These are phyloP conservation scores for Periphyllus acericola DNA, from an alignment of 2,888 invertebrate species.

Conservation along the genomic window DNA sequence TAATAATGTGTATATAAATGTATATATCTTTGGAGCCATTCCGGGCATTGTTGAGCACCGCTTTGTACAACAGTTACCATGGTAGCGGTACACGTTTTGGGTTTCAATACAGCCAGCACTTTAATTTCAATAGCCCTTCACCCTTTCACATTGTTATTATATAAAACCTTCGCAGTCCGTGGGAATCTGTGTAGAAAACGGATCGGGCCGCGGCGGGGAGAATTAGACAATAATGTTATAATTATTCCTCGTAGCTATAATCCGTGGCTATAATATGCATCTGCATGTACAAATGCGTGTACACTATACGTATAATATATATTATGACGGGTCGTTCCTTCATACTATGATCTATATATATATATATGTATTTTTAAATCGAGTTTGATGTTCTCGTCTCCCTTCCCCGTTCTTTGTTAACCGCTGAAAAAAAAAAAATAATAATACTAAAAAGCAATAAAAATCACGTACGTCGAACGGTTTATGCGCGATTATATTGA, in stretches of 20 bases:
- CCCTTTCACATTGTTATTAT: slow-evolving; percentile 24
- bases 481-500: background rate
- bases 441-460: background rate
- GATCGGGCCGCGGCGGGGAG: background rate
- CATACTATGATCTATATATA: background rate
- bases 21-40: background rate
- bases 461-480: too few relatives aligned
- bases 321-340: background rate
- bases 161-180: slow-evolving; percentile 35
- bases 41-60: slow-evolving; percentile 5
- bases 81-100: slow-evolving; percentile 13
- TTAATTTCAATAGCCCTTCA: slow-evolving; percentile 55
- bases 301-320: background rate
- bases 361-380: background rate
- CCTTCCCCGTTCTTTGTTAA: background rate
- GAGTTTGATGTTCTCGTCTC: background rate
- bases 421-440: background rate
- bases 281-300: background rate
- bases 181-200: slow-evolving; percentile 4
- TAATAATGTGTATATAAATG: background rate
- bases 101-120: slow-evolving; percentile 27
- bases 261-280: slow-evolving; percentile 20
- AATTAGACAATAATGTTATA: slow-evolving; percentile 33
- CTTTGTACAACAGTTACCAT: slow-evolving; percentile 39
- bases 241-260: slow-evolving; percentile 31